Conservation (phyloP, 2,888 invertebrate genomes). For the Pyrochroa serraticornis region DNA sequence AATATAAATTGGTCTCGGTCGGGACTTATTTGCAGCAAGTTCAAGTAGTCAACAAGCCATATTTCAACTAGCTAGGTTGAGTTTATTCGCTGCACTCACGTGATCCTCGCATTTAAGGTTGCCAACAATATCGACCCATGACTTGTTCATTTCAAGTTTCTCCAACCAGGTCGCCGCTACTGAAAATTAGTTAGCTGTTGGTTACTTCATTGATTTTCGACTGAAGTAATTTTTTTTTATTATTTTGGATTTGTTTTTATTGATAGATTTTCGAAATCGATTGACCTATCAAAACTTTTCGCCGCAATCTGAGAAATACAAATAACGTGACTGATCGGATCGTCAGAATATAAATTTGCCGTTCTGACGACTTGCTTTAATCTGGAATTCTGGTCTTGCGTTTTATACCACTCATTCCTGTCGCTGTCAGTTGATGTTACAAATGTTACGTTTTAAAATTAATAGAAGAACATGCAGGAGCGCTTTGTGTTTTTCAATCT, state of each 20-base stretch:
- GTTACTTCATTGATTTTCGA: background rate
- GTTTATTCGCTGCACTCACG: conserved; percentile 16
- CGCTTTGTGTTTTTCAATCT: background rate
- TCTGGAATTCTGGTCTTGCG: background rate
- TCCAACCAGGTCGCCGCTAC: background rate
- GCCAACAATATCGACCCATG: conserved; percentile 12
- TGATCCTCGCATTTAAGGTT: conserved; percentile 10
- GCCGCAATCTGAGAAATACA: background rate
- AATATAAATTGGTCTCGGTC: conserved; percentile 6
- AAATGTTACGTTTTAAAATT: conserved; percentile 4
- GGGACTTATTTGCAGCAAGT: conserved; percentile 12
- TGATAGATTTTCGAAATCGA: background rate
- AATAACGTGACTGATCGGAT: background rate
- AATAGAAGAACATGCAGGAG: background rate
- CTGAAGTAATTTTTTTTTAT: background rate
- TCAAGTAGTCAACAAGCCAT: conserved; percentile 16
- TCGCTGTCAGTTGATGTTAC: background rate
- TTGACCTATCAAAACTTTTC: conserved; percentile 1
- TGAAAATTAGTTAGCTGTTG: no score
- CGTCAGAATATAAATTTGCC: conserved; percentile 5
- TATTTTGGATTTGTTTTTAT: background rate
- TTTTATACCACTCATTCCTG: background rate
- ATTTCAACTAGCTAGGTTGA: conserved; percentile 4
- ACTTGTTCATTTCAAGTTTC: conserved; percentile 15
- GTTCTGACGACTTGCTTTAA: background rate